These are phyloP conservation scores for Eucriotettix oculatus DNA, from an alignment of 2,888 invertebrate species.

Conservation along the genomic window DNA sequence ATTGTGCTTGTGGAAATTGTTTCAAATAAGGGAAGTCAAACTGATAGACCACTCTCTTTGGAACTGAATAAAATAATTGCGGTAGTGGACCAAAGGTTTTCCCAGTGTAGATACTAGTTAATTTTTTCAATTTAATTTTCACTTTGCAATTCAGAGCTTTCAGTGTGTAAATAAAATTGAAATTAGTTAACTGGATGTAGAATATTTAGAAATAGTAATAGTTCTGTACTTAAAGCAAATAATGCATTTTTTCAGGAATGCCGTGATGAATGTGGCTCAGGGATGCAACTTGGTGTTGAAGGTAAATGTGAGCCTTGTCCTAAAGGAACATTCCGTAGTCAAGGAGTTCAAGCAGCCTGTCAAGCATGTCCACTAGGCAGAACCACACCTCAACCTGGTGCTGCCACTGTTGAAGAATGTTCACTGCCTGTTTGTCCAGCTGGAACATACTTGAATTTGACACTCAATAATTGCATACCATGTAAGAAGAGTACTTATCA, in stretches of 20 bases:
- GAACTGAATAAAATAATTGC: no score
- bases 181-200: background rate
- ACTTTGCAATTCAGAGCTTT: no score
- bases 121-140: no score
- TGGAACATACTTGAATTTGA: constrained; percentile 72
- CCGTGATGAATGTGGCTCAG: constrained; percentile 75
- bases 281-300: constrained; percentile 68
- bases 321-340: constrained; percentile 68
- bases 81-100: no score
- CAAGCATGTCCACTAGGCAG: constrained; percentile 73
- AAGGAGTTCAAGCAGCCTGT: constrained; percentile 79
- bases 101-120: no score
- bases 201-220: background rate
- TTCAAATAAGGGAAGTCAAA: no score
- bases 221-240: background rate
- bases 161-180: no score
- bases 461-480: constrained; percentile 66
- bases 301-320: constrained; percentile 89
- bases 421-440: constrained; percentile 76
- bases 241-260: constrained; percentile 38
- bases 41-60: no score
- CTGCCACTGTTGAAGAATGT: constrained; percentile 75
- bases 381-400: constrained; percentile 75
- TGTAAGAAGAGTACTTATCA: constrained; percentile 87
- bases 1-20: no score